Evolutionary conservation across 2,888 invertebrate species (phyloP).

Genomic region (Argyra leucocephala): DNA sequence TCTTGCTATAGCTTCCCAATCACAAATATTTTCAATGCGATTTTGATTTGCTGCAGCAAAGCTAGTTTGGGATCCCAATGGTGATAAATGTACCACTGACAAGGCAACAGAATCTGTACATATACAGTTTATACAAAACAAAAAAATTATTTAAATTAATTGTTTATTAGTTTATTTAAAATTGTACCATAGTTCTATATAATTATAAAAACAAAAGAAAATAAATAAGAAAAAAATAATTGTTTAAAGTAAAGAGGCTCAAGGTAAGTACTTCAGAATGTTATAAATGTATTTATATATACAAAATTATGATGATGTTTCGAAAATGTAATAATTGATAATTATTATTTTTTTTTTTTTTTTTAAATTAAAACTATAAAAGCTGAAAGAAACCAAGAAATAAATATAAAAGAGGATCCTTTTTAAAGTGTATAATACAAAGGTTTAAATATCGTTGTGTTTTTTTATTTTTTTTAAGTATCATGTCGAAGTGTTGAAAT

Average conservation of each 20-base stretch:
- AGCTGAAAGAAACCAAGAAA: background rate
- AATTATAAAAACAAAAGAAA: no score
- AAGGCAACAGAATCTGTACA: constrained; percentile 61
- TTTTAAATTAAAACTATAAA: no score
- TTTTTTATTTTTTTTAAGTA: background rate
- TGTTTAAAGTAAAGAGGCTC: no score
- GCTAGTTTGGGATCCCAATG: constrained; percentile 74
- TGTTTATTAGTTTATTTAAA: background rate
- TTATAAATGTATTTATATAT: no score
- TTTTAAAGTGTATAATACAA: constrained; percentile 1
- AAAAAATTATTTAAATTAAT: background rate
- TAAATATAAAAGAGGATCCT: background rate
- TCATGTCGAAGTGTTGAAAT: constrained; percentile 16
- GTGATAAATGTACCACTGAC: constrained; percentile 72
- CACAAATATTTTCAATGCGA: constrained; percentile 79
- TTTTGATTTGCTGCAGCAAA: constrained; percentile 62
- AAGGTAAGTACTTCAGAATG: no score
- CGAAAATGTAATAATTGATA: no score
- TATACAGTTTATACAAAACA: no score
- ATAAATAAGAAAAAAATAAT: no score
- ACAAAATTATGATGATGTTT: no score
- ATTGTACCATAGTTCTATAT: no score
- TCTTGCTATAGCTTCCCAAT: constrained; percentile 83
- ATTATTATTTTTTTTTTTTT: no score
- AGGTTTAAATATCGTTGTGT: background rate